phyloP scores from a whole-genome alignment of 2,888 invertebrate species.

The Lysandra bellargus region DNA sequence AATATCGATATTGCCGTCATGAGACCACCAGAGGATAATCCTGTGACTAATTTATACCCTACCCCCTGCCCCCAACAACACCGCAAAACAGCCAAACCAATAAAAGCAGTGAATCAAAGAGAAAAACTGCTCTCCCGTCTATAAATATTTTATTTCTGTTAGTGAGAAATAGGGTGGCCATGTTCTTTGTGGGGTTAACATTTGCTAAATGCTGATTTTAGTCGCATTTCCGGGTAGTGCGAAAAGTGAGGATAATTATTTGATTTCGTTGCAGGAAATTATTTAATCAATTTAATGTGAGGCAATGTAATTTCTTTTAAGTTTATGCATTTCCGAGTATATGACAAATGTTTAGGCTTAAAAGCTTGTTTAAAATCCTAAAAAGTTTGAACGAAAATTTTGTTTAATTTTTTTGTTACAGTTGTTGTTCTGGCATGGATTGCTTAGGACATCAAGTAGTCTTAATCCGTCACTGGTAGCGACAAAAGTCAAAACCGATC shows the following conservation, averaged over 20 bases:
- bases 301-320: too few species aligned
- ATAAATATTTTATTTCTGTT: conserved; percentile 80
- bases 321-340: too few species aligned
- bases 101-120: conserved; percentile 81
- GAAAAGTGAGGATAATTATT: not conserved
- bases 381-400: too few species aligned
- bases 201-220: too few species aligned
- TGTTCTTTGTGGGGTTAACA: conserved; percentile 28
- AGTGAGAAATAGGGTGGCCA: conserved; percentile 70
- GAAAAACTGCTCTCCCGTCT: conserved; percentile 76
- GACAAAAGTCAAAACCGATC: too few species aligned
- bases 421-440: too few species aligned
- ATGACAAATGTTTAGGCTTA: too few species aligned
- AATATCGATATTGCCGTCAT: conserved; percentile 29
- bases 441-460: too few species aligned
- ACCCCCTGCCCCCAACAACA: conserved; percentile 63
- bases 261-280: not conserved
- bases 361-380: too few species aligned
- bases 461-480: too few species aligned
- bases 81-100: conserved; percentile 71
- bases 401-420: too few species aligned
- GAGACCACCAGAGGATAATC: conserved; percentile 55
- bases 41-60: conserved; percentile 69
- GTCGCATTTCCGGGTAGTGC: too few species aligned
- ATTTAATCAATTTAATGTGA: not conserved